Evolutionary conservation across 2,797 vertebrate genomes (phyloP), one percentile per base, ranked within the genome.

Genomic region (Molothrus ater): DNA sequence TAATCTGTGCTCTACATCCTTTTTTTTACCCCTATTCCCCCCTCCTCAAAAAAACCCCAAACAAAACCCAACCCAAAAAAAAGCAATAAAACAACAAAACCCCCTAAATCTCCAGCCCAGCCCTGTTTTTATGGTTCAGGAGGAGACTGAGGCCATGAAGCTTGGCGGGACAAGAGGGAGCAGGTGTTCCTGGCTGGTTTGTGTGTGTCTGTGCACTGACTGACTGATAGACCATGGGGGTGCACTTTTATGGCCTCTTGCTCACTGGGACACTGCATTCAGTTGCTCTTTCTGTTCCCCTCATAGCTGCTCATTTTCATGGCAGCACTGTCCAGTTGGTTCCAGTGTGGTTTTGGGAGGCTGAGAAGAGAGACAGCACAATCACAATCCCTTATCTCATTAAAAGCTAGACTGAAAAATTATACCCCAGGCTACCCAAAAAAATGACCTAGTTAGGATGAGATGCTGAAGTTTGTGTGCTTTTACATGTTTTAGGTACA

Each of bases 281-380:
- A 31, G 54, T 93, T 95, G 90, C 72, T 80, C 36, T 93, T 93
- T 90, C 80, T 90, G 9, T 95, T 96, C 75, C 31, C 20, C 13
- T 32, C 6, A 2, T 16, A 65, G 32, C 34, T 68, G 31, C 17
- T 53, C 8, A 9, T 84, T 82, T 85, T 80, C 64, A 7, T 76
- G 87, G 90, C 69, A 57, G 7, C 7, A 13, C 7, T 75, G 54
- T 48, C 48, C 60, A 7, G 9, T 85, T 82, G 51, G 13, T 66
- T 91, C 47, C 5, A 0, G 7, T 31, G 56, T 38, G 56, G 16
- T 40, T 76, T 53, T 57, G 60, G 68, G 43, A 73, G 48, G 25
- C 36, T 56, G 19, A 43, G 60, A 56, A 51, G 42, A 75, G 38
- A 56, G 28, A 45, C n/a, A 54, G 43, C 5, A 19, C 42, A 74